Conservation (phyloP, 2,113 vertebrate genomes). For the Pica pica region DNA sequence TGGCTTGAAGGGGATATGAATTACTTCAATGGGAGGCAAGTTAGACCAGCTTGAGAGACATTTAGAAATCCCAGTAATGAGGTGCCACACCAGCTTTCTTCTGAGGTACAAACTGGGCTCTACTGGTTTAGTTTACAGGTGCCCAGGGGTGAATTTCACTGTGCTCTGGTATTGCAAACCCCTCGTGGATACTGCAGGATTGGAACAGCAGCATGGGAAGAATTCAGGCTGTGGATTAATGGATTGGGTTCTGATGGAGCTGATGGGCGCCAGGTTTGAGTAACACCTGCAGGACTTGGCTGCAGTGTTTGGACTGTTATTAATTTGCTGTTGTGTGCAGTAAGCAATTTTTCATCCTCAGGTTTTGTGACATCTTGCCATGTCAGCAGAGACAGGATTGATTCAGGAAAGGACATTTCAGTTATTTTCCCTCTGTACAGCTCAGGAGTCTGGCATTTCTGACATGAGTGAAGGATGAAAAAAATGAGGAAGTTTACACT, state of each 20-base stretch:
- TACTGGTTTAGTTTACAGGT: accelerated
- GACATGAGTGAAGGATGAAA: not conserved
- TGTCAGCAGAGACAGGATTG: constrained; percentile 14
- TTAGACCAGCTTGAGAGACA: not conserved
- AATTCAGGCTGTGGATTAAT: not conserved
- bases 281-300: not conserved
- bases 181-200: not conserved
- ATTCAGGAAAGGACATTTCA: constrained; percentile 24
- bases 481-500: not conserved
- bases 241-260: not conserved
- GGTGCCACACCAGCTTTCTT: no score
- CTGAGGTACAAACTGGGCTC: not conserved
- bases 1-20: not conserved
- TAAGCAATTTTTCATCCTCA: not conserved
- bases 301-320: not conserved
- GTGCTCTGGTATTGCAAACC: not conserved
- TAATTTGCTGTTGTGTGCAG: not conserved
- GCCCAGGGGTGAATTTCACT: not conserved
- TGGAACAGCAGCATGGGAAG: not conserved
- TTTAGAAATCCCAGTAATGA: not conserved
- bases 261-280: not conserved
- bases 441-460: constrained; percentile 18
- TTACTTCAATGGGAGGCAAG: not conserved
- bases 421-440: constrained; percentile 17
- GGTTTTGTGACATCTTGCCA: not conserved